These are phyloP conservation scores for Folsomia candida DNA, from an alignment of 2,888 invertebrate species.

Conservation along the genomic window DNA sequence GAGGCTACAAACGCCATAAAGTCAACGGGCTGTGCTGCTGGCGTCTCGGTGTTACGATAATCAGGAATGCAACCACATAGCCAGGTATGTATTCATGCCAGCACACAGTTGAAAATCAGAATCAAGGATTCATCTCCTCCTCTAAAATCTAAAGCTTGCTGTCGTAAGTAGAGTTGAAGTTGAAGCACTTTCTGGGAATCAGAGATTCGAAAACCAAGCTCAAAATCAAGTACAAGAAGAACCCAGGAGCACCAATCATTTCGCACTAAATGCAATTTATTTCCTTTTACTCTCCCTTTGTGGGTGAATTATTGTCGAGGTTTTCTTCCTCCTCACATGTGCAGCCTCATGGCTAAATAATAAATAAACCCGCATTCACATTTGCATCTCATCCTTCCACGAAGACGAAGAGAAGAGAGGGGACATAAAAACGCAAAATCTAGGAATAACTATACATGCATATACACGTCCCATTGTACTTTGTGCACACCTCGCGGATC, in stretches of 20 bases:
- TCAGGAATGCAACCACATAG: constrained; percentile 14
- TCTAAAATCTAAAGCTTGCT: not conserved
- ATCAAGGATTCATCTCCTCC: not conserved
- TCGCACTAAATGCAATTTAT: not conserved
- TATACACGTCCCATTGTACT: too few relatives aligned
- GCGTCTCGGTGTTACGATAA: not conserved
- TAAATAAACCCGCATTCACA: too few relatives aligned
- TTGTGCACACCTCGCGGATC: too few relatives aligned
- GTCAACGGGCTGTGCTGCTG: not conserved
- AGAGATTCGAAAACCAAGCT: not conserved
- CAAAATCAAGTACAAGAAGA: not conserved
- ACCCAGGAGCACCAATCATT: not conserved
- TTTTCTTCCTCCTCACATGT: too few relatives aligned
- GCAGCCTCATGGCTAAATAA: too few relatives aligned
- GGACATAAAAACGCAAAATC: not conserved
- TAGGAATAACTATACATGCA: not conserved
- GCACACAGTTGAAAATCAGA: too few relatives aligned
- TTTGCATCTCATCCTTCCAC: not conserved
- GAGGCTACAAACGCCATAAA: constrained; percentile 24
- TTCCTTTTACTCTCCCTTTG: not conserved
- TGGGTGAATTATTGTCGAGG: not conserved
- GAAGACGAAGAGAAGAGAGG: not conserved
- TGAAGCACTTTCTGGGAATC: too few relatives aligned
- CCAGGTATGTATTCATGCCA: too few relatives aligned
- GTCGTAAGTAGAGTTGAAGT: too few relatives aligned